Conservation (phyloP, 2,797 vertebrate species). For the Heliangelus exortis region DNA sequence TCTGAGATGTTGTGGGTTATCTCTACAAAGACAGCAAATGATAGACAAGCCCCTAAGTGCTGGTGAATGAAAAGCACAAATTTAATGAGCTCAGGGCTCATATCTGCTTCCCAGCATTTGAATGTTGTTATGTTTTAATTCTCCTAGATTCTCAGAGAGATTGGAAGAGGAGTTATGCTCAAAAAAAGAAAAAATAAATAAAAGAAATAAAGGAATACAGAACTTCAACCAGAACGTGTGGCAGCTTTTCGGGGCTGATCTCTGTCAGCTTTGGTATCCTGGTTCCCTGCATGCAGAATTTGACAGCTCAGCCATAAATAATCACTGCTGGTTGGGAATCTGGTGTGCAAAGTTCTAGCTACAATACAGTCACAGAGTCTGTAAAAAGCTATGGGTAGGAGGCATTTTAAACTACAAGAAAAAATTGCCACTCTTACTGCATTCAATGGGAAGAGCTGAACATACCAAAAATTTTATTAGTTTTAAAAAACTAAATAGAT, state of each 20-base stretch:
- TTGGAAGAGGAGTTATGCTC: background rate
- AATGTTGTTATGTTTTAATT: conserved; percentile 5
- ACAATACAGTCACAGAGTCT: background rate
- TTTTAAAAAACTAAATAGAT: background rate
- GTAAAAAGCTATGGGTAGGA: background rate
- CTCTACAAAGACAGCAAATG: background rate
- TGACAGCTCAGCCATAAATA: background rate
- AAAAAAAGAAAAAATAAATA: background rate
- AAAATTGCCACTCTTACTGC: background rate
- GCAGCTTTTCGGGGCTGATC: background rate
- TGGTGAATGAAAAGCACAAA: background rate
- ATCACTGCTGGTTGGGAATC: background rate
- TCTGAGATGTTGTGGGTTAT: background rate
- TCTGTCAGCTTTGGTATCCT: background rate
- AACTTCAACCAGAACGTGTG: background rate
- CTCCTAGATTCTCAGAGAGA: background rate
- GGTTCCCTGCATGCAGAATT: background rate
- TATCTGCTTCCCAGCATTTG: background rate
- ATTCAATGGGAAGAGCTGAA: background rate
- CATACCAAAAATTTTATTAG: background rate
- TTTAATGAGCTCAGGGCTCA: background rate
- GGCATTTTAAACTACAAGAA: background rate
- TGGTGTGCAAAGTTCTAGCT: background rate
- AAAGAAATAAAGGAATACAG: background rate
- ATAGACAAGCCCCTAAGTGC: background rate